Percentiles rank a stretch among this genome's conserved stretches.
Conservation (phyloP, 2,113 vertebrate genomes). For the Ciconia boyciana region DNA sequence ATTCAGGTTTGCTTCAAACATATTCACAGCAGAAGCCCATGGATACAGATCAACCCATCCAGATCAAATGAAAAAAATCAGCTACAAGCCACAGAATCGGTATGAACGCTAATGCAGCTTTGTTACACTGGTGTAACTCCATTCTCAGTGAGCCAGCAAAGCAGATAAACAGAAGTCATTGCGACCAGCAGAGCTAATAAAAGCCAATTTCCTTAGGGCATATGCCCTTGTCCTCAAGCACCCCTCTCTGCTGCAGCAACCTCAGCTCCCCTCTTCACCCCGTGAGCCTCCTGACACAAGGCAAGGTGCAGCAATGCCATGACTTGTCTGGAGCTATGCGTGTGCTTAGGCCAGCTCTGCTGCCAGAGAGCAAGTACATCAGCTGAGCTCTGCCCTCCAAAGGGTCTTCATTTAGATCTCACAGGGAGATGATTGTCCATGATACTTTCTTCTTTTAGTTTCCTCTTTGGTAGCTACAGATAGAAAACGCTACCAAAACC, state of each 20-base stretch:
- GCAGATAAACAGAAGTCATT: background rate
- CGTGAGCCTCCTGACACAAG: background rate
- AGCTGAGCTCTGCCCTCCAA: background rate
- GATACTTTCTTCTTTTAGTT: background rate
- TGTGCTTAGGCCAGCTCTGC: background rate
- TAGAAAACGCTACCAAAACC: background rate
- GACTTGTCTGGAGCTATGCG: background rate
- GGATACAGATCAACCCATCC: background rate
- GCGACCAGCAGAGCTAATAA: background rate
- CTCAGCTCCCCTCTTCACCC: background rate
- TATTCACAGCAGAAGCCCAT: background rate
- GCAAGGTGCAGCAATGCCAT: background rate
- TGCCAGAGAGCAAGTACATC: background rate
- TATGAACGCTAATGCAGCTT: fast-evolving
- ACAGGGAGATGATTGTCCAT: background rate
- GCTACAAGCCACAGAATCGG: background rate
- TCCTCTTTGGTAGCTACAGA: background rate
- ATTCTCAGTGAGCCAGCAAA: background rate
- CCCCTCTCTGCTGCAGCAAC: background rate
- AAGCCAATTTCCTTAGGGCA: background rate
- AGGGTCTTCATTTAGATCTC: background rate
- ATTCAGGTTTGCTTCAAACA: background rate
- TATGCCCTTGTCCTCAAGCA: background rate
- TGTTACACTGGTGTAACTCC: background rate
- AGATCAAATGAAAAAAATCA: background rate